A percentile compares a stretch with the other conserved stretches of the same genome.
Evolutionary conservation across 2,888 invertebrate genomes (phyloP).

Genomic region (Dromius quadrimaculatus): DNA sequence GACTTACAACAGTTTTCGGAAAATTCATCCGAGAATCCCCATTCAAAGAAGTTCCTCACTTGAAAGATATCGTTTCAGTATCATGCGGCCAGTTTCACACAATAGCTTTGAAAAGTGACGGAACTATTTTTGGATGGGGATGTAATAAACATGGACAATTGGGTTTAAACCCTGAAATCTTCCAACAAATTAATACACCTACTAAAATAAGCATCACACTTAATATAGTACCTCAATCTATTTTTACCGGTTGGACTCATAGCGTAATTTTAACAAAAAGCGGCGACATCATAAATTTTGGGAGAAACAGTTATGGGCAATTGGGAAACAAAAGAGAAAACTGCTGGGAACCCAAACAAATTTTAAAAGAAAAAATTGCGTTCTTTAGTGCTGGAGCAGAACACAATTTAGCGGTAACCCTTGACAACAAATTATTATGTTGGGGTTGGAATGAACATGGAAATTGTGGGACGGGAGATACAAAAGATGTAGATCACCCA

Average conservation of each 20-base stretch:
- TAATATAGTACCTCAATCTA: conserved; percentile 70
- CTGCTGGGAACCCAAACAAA: conserved; percentile 66
- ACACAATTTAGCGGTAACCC: conserved; percentile 79
- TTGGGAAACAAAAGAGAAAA: conserved; percentile 70
- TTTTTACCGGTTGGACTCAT: conserved; percentile 85
- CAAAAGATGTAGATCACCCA: conserved; percentile 66
- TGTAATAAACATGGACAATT: conserved; percentile 88
- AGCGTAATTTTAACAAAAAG: conserved; percentile 74
- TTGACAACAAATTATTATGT: conserved; percentile 75
- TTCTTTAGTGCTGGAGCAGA: conserved; percentile 82
- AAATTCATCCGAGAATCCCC: conserved; percentile 64
- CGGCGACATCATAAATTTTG: conserved; percentile 80
- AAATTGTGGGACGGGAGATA: conserved; percentile 79
- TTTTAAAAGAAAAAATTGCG: conserved; percentile 68
- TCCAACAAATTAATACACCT: conserved; percentile 69
- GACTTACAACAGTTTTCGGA: conserved; percentile 65
- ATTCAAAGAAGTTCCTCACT: conserved; percentile 68
- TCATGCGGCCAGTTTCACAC: conserved; percentile 88
- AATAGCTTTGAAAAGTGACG: conserved; percentile 70
- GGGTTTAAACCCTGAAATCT: conserved; percentile 70
- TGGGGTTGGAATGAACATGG: conserved; percentile 96
- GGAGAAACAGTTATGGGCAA: conserved; percentile 85
- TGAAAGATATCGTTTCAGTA: conserved; percentile 73
- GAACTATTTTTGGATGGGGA: conserved; percentile 81
- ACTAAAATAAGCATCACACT: conserved; percentile 72